Evolutionary conservation across 2,797 vertebrate genomes (phyloP).

Genomic region (Momotus momota): DNA sequence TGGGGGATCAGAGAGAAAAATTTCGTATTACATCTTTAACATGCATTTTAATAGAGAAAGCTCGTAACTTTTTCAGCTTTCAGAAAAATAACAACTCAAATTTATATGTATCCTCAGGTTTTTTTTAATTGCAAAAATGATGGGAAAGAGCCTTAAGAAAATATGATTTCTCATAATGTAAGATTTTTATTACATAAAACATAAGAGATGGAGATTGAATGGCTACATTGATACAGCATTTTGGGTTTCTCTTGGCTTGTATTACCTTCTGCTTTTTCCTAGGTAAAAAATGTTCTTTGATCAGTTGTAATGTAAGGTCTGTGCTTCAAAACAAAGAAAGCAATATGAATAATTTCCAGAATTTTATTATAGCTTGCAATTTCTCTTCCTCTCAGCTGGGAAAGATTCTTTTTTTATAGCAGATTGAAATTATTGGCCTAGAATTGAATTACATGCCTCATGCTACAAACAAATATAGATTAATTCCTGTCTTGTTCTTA

Average conservation of each 20-base stretch:
- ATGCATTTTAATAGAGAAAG: neutral
- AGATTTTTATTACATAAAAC: neutral
- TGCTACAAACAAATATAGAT: neutral
- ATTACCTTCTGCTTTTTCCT: neutral
- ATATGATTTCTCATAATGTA: neutral
- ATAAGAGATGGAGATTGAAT: neutral
- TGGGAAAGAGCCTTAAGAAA: neutral
- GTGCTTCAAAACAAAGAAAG: neutral
- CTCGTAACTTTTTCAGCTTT: neutral
- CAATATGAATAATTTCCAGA: neutral
- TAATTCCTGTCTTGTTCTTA: neutral
- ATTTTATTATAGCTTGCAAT: neutral
- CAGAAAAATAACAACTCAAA: neutral
- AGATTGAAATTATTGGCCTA: neutral
- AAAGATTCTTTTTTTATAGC: neutral
- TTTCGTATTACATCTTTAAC: neutral
- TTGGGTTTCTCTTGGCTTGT: neutral
- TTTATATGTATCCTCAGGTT: neutral
- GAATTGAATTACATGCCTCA: neutral
- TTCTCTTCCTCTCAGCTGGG: neutral
- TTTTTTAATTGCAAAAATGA: neutral
- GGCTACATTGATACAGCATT: neutral
- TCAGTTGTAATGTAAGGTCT: neutral
- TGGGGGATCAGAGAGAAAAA: neutral
- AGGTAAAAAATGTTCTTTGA: conserved; percentile 10